Percentiles rank a stretch among this genome's conserved stretches.
phyloP scores from a whole-genome alignment of 2,113 vertebrate species.

The Tylochromis polylepis region DNA sequence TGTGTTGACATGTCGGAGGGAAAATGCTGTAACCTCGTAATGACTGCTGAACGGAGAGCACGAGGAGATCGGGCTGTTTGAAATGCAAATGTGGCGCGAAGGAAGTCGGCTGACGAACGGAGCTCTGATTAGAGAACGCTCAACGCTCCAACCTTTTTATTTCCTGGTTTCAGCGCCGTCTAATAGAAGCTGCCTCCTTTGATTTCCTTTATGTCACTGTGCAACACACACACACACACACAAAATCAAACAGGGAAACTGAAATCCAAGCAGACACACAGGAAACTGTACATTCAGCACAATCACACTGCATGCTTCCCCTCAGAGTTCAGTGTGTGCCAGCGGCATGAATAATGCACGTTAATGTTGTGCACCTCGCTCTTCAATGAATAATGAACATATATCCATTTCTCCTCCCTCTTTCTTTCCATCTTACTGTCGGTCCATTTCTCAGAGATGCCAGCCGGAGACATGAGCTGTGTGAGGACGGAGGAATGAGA shows the following conservation, averaged over 20 bases:
- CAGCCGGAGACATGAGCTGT: neutral
- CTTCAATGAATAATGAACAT: constrained; percentile 45
- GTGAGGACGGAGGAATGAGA: neutral
- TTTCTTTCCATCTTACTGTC: neutral
- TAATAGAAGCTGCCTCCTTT: constrained; percentile 2
- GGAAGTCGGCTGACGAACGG: neutral
- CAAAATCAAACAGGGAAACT: neutral
- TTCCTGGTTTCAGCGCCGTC: neutral
- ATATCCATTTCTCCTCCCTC: neutral
- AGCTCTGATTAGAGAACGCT: neutral
- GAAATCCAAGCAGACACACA: neutral
- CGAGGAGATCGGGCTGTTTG: neutral
- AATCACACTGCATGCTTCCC: neutral
- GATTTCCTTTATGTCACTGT: neutral
- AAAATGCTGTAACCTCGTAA: neutral
- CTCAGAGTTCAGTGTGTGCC: constrained; percentile 19
- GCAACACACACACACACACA: neutral
- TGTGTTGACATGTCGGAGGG: neutral
- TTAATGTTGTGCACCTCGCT: constrained; percentile 46
- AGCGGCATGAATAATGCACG: constrained; percentile 58
- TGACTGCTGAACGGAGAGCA: neutral
- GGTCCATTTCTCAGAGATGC: constrained; percentile 24
- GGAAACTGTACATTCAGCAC: neutral
- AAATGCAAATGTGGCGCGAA: neutral
- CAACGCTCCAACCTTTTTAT: neutral